phyloP scores from a whole-genome alignment of 1,140 invertebrate species.

The Lamellibrachia luymesi region DNA sequence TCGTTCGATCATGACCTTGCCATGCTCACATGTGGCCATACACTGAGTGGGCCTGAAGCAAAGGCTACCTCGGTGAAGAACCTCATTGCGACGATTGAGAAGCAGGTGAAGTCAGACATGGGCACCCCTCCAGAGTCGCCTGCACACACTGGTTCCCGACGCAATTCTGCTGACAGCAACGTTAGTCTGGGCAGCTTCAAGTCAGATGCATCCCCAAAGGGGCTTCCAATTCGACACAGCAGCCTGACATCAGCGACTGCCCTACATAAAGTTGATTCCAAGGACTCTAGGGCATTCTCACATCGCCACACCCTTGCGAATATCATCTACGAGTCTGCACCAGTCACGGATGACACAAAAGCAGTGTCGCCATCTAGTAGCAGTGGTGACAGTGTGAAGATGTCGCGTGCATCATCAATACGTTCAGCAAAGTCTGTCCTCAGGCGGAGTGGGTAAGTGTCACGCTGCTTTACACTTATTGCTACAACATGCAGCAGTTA shows the following conservation, averaged over 20 bases:
- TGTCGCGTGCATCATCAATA: not conserved
- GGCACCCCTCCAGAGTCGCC: constrained; percentile 40
- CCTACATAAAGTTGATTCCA: not conserved
- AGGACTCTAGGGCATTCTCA: not conserved
- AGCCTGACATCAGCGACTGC: not conserved
- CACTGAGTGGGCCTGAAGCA: constrained; percentile 32
- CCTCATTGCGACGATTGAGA: constrained; percentile 84
- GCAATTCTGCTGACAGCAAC: not conserved
- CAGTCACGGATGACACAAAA: not conserved
- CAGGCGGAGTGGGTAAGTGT: not conserved
- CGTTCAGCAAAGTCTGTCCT: not conserved
- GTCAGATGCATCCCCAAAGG: not conserved
- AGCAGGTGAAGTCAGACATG: constrained; percentile 65
- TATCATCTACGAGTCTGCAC: not conserved
- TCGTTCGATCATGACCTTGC: constrained; percentile 48
- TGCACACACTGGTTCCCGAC: not conserved
- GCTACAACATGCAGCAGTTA: no score
- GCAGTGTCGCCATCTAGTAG: not conserved
- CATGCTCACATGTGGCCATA: constrained; percentile 34
- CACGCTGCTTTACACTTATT: not conserved
- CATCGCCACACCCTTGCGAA: constrained; percentile 8
- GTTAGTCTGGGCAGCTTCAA: not conserved
- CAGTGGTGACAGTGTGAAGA: not conserved
- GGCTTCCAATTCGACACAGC: not conserved
- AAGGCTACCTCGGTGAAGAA: constrained; percentile 75